These are phyloP conservation scores for Hyles lineata DNA, from an alignment of 2,888 invertebrate genomes.

Conservation along the genomic window DNA sequence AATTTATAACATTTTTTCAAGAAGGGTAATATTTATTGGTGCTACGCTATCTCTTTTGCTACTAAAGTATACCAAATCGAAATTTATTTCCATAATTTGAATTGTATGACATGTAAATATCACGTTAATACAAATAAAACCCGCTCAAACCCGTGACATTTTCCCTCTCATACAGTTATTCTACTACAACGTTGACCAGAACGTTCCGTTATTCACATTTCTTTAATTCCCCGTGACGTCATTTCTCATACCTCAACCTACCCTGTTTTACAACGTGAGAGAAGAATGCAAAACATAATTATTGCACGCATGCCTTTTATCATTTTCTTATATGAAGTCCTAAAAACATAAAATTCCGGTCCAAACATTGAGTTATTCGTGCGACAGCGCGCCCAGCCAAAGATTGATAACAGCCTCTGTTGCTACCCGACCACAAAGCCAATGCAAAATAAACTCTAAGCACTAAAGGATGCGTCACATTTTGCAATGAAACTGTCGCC, in stretches of 20 bases:
- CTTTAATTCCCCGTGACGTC: neutral
- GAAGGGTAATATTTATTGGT: no score
- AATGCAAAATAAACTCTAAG: constrained; percentile 1
- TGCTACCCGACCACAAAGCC: neutral
- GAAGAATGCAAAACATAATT: neutral
- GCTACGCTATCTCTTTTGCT: no score
- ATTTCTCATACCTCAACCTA: neutral
- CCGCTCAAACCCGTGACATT: no score
- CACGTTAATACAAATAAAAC: no score
- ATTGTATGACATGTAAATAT: no score
- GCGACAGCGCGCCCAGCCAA: constrained; percentile 47
- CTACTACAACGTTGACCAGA: no score
- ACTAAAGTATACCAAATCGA: no score
- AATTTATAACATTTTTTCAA: no score
- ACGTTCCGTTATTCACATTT: no score
- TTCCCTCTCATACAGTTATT: no score
- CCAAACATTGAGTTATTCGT: constrained; percentile 32
- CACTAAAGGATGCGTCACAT: neutral
- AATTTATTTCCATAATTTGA: no score
- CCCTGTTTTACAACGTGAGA: neutral
- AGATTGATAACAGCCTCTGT: constrained; percentile 31
- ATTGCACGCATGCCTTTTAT: neutral
- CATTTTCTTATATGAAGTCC: constrained; percentile 3
- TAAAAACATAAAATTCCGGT: constrained; percentile 25
- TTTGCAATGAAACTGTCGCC: neutral